Evolutionary conservation across 2,888 invertebrate genomes (phyloP).

Genomic region (Thymelicus lineola): DNA sequence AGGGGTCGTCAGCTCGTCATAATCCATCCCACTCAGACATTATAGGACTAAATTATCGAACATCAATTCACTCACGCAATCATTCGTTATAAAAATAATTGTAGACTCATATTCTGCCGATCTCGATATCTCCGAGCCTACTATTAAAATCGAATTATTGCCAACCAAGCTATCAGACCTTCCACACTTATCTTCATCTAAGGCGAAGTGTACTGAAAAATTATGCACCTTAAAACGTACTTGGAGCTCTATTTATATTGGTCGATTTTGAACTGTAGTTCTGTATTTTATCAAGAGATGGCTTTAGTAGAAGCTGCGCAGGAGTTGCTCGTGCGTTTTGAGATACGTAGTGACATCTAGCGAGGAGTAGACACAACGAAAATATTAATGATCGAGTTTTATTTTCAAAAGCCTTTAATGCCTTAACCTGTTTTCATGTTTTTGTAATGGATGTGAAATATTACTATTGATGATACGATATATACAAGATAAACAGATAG

Average conservation of each 20-base stretch:
- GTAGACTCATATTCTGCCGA: slow-evolving; percentile 59
- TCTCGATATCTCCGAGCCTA: slow-evolving; percentile 62
- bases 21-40: slow-evolving; percentile 33
- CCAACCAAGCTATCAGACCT: slow-evolving; percentile 50
- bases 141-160: slow-evolving; percentile 79
- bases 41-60: slow-evolving; percentile 56
- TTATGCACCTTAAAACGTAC: slow-evolving; percentile 35
- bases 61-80: slow-evolving; percentile 62
- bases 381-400: slow-evolving; percentile 29
- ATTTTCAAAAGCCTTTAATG: slow-evolving; percentile 28
- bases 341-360: slow-evolving; percentile 66
- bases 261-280: slow-evolving; percentile 39
- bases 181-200: slow-evolving; percentile 20
- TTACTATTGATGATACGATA: slow-evolving; percentile 33
- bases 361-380: slow-evolving; percentile 55
- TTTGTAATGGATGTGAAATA: slow-evolving; percentile 36
- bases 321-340: slow-evolving; percentile 47
- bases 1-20: slow-evolving; percentile 33
- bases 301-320: slow-evolving; percentile 56
- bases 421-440: slow-evolving; percentile 28
- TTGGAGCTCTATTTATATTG: slow-evolving; percentile 49
- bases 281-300: slow-evolving; percentile 50
- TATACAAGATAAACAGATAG: slow-evolving; percentile 28
- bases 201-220: background rate
- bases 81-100: slow-evolving; percentile 72